phyloP scores from a whole-genome alignment of 1,140 invertebrate species.

The Phthorimaea operculella region DNA sequence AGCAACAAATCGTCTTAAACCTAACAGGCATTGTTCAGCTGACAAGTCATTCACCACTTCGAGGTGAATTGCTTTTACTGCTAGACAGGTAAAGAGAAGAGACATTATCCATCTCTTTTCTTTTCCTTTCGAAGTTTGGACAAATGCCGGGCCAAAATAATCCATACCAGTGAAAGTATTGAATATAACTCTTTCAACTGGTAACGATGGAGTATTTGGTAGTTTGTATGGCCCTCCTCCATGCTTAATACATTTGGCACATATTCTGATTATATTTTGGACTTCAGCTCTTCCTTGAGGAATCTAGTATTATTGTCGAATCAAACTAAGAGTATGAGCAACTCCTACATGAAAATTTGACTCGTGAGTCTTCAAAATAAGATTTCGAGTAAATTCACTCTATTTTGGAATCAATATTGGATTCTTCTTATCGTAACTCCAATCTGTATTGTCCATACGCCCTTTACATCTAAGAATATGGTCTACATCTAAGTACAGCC shows the following conservation, averaged over 20 bases:
- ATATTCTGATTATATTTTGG: constrained; percentile 2
- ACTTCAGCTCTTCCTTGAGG: constrained; percentile 11
- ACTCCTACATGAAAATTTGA: constrained; percentile 11
- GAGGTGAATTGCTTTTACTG: constrained; percentile 31
- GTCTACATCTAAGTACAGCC: constrained; percentile 4
- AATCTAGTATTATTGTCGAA: constrained; percentile 12
- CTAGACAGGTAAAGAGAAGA: constrained; percentile 36
- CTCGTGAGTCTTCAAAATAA: constrained; percentile 6
- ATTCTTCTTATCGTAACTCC: constrained; percentile 8
- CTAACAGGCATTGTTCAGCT: constrained; percentile 29
- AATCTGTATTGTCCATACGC: background rate
- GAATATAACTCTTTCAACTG: constrained; percentile 8
- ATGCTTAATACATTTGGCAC: constrained; percentile 7
- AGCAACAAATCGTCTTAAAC: constrained; percentile 30
- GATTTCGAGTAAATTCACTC: background rate
- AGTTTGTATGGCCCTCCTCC: constrained; percentile 9
- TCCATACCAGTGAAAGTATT: constrained; percentile 7
- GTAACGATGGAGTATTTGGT: constrained; percentile 5
- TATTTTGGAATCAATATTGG: constrained; percentile 10
- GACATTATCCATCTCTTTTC: constrained; percentile 32
- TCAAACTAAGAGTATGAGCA: constrained; percentile 4
- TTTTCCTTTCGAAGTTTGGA: background rate
- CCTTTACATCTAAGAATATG: constrained; percentile 7
- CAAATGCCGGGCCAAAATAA: constrained; percentile 10
- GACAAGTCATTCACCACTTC: constrained; percentile 31